phyloP scores from a whole-genome alignment of 1,140 invertebrate genomes.

The Pygmarrhopalites habei region DNA sequence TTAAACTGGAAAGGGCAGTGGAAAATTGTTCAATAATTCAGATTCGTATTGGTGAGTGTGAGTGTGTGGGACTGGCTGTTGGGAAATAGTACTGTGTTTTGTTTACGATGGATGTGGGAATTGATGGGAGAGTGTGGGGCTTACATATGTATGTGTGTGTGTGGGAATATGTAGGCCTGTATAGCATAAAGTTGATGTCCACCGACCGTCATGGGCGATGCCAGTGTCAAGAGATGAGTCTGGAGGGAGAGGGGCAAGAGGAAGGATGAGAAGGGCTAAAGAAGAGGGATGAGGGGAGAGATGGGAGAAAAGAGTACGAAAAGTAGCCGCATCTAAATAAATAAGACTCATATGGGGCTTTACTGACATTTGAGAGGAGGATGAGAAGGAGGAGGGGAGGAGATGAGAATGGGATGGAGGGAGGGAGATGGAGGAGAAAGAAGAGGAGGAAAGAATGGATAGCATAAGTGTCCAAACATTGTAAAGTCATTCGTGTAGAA shows the following conservation, averaged over 20 bases:
- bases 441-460: slow-evolving; percentile 12
- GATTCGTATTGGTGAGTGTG: too few species aligned
- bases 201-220: too few species aligned
- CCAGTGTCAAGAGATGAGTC: background rate
- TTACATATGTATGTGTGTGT: too few species aligned
- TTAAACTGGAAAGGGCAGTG: slow-evolving; percentile 1
- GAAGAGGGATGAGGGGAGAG: background rate
- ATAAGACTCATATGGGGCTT: slow-evolving; percentile 4
- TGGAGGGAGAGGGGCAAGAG: background rate
- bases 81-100: too few species aligned
- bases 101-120: slow-evolving; percentile 12
- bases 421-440: background rate
- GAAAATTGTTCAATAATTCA: background rate
- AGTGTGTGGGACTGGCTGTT: too few species aligned
- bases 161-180: background rate
- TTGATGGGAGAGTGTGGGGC: slow-evolving; percentile 1
- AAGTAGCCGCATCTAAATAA: slow-evolving; percentile 18
- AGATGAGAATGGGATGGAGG: background rate
- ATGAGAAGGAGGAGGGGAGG: too few species aligned
- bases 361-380: background rate
- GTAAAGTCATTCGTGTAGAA: slow-evolving; percentile 9
- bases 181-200: too few species aligned
- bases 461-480: slow-evolving; percentile 21
- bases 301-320: background rate
- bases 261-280: background rate